phyloP scores from a whole-genome alignment of 2,888 invertebrate genomes.

The Ryuthela nishihirai region DNA sequence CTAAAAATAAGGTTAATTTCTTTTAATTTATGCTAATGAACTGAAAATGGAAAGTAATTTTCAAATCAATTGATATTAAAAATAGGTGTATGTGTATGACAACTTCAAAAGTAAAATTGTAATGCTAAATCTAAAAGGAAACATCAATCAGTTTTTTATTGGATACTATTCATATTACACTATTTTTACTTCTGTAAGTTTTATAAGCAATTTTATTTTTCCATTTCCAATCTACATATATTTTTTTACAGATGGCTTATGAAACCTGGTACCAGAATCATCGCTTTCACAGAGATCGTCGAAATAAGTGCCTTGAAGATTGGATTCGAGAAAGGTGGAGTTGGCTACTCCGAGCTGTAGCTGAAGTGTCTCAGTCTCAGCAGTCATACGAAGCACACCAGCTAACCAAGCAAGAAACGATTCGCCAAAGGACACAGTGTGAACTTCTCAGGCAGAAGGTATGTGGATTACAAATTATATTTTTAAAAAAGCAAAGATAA shows the following conservation, averaged over 20 bases:
- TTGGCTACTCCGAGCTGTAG: conserved; percentile 33
- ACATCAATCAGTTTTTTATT: too few species aligned
- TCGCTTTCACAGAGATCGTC: conserved; percentile 33
- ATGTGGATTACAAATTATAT: not conserved
- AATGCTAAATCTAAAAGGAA: too few species aligned
- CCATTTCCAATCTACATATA: too few species aligned
- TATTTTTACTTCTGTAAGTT: too few species aligned
- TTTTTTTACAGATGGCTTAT: conserved; percentile 25
- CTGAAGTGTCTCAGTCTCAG: conserved; percentile 29
- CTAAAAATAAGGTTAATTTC: too few species aligned
- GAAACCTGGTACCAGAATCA: conserved; percentile 37
- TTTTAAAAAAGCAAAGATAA: not conserved
- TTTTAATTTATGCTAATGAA: too few species aligned
- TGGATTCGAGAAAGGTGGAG: conserved; percentile 36
- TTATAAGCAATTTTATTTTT: too few species aligned
- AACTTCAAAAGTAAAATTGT: too few species aligned
- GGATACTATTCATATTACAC: too few species aligned
- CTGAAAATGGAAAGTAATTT: too few species aligned
- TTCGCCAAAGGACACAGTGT: conserved; percentile 30
- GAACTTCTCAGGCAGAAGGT: conserved; percentile 33
- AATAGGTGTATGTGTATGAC: too few species aligned
- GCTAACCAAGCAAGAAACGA: conserved; percentile 23
- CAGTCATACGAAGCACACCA: conserved; percentile 33
- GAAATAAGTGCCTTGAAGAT: conserved; percentile 34
- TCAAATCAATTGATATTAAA: too few species aligned